Evolutionary conservation across 2,888 invertebrate genomes (phyloP), one percentile per base, ranked within the genome.

Genomic region (Acleris holmiana): DNA sequence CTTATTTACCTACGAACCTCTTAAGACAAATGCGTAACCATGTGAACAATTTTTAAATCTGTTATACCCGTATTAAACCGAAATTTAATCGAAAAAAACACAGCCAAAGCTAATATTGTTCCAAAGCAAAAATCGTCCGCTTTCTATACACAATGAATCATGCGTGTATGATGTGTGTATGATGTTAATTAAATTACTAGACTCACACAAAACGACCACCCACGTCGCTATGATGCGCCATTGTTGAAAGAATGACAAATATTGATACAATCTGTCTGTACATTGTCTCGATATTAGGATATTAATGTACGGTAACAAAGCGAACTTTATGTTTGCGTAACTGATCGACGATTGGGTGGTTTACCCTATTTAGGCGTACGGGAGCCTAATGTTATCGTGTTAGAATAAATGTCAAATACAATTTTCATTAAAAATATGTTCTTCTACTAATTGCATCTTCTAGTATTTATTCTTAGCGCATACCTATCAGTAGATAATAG

Each of bases 121-220:
- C 41, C 10, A 40, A 48, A 47, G 58, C 58, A 48, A 64, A 64
- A 59, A 67, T 58, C 67, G 61, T 66, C 48, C 57, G 69, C 81
- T 80, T 82, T 83, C 82, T 73, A 71, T 64, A 69, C 71, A 78
- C 54, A 67, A 73, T 80, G 82, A 82, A 73, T 82, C 83, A 83
- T 75, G 70, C 71, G 64, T 67, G 60, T 60, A 55, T 64, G 76
- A 80, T 76, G 87, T 83, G 64, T 67, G 60, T 60, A 55, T 64
- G 76, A 80, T 76, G 87, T 83, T 90, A 89, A 89, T 89, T 83
- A 76, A 88, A 88, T 88, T 85, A 88, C 86, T 85, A 82, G 81
- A 73, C 78, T 79, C 72, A 80, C 78, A 78, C 72, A 78, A 81
- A 76, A 68, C 68, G 82, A 69, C 86, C 88, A 84, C 89, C 87